Conservation (phyloP, 2,113 vertebrate genomes). For the Myodes glareolus region DNA sequence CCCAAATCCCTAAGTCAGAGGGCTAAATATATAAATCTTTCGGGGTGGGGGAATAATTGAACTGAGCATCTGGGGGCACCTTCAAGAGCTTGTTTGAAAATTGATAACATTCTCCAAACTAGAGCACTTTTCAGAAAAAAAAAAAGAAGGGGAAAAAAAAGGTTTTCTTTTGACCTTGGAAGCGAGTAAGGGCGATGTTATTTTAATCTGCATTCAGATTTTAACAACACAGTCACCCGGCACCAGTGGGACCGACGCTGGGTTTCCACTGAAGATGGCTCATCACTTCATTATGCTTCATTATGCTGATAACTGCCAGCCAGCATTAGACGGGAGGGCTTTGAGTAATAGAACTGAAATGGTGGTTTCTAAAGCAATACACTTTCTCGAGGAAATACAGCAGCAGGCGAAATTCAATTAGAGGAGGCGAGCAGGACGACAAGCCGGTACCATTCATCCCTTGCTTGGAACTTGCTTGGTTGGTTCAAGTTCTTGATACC, state of each 20-base stretch:
- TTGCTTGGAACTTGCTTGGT: conserved; percentile 66
- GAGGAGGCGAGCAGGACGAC: conserved; percentile 84
- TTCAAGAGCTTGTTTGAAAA: conserved; percentile 60
- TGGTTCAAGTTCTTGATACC: conserved; percentile 79
- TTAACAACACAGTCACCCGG: conserved; percentile 85
- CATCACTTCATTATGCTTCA: conserved; percentile 91
- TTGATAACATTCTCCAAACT: conserved; percentile 71
- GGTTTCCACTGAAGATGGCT: conserved; percentile 88
- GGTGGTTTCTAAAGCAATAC: conserved; percentile 91
- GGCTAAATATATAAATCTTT: conserved; percentile 57
- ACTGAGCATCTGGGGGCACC: conserved; percentile 18
- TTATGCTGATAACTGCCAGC: conserved; percentile 91
- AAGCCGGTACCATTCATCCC: conserved; percentile 80
- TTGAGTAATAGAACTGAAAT: conserved; percentile 89
- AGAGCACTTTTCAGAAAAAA: conserved; percentile 59
- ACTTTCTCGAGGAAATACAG: conserved; percentile 88
- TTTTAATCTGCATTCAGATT: conserved; percentile 87
- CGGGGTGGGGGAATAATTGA: conserved; percentile 28
- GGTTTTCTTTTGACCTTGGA: conserved; percentile 86
- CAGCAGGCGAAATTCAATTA: conserved; percentile 86
- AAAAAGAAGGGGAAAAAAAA: not conserved
- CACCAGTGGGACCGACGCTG: conserved; percentile 84
- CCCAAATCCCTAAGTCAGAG: conserved; percentile 59
- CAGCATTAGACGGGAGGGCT: conserved; percentile 86
- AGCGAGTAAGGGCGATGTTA: conserved; percentile 85